phyloP scores from a whole-genome alignment of 2,113 vertebrate species.

The Oriolus oriolus region DNA sequence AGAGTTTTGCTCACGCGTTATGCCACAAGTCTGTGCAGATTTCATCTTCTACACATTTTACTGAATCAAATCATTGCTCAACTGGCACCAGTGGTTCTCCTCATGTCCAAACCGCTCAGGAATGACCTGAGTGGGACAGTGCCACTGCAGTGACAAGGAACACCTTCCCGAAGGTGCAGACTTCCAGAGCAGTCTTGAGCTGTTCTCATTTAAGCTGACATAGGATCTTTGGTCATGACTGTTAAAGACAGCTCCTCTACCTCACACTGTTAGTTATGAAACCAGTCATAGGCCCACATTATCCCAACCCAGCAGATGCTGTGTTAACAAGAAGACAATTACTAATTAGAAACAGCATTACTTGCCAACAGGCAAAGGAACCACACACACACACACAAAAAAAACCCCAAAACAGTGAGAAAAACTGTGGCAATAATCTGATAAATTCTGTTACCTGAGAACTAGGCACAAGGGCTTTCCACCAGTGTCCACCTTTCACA shows the following conservation, averaged over 20 bases:
- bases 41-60: not conserved
- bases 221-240: not conserved
- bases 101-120: not conserved
- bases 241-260: not conserved
- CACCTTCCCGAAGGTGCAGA: not conserved
- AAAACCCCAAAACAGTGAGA: not conserved
- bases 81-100: not conserved
- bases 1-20: not conserved
- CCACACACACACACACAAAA: not conserved
- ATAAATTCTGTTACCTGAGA: slow-evolving; percentile 80
- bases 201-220: not conserved
- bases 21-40: not conserved
- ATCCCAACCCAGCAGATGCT: not conserved
- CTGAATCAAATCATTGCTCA: not conserved
- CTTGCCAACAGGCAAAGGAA: slow-evolving; percentile 20
- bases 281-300: not conserved
- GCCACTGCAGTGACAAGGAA: not conserved
- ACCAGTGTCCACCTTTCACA: slow-evolving; percentile 91
- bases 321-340: not conserved
- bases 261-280: not conserved
- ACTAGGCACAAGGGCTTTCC: slow-evolving; percentile 88
- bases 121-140: not conserved
- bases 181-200: not conserved
- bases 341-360: not conserved
- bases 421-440: not conserved